These are phyloP conservation scores for Capitulum mitella DNA, from an alignment of 2,888 invertebrate species.

Conservation along the genomic window DNA sequence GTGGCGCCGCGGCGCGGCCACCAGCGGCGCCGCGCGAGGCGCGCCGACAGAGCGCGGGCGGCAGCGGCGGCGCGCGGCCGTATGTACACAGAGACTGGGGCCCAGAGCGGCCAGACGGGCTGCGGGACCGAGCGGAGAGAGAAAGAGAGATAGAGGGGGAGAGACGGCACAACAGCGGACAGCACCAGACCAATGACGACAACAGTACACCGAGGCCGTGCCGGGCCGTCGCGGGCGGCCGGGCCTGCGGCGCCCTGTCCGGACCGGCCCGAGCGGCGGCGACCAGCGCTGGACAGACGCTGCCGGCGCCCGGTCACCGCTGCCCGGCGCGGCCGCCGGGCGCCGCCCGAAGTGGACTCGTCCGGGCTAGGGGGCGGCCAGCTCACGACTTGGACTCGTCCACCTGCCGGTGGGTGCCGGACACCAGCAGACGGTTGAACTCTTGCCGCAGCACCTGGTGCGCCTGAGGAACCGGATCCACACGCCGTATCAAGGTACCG, in stretches of 20 bases:
- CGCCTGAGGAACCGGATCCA: background rate
- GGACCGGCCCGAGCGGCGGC: background rate
- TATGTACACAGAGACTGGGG: conserved; percentile 29
- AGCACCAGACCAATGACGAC: conserved; percentile 34
- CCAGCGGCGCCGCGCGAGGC: conserved; percentile 33
- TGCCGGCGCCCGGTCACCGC: no score
- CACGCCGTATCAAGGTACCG: no score
- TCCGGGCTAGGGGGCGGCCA: background rate
- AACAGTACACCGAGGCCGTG: conserved; percentile 36
- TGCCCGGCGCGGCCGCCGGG: background rate
- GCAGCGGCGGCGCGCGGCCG: conserved; percentile 31
- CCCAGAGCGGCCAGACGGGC: conserved; percentile 37
- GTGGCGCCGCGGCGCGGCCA: conserved; percentile 31
- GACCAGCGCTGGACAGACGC: no score
- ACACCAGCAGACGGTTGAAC: background rate
- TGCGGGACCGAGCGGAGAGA: conserved; percentile 30
- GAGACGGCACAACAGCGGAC: conserved; percentile 31
- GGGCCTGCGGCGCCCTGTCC: background rate
- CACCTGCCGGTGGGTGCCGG: conserved; percentile 15
- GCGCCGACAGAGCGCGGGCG: conserved; percentile 28
- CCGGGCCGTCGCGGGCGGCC: conserved; percentile 34
- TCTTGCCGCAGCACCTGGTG: conserved; percentile 22
- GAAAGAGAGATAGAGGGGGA: conserved; percentile 3
- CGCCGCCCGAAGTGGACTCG: conserved; percentile 32
- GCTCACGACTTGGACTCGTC: conserved; percentile 23